Conservation (phyloP, 2,888 invertebrate genomes). For the Synergus laeviventris region DNA sequence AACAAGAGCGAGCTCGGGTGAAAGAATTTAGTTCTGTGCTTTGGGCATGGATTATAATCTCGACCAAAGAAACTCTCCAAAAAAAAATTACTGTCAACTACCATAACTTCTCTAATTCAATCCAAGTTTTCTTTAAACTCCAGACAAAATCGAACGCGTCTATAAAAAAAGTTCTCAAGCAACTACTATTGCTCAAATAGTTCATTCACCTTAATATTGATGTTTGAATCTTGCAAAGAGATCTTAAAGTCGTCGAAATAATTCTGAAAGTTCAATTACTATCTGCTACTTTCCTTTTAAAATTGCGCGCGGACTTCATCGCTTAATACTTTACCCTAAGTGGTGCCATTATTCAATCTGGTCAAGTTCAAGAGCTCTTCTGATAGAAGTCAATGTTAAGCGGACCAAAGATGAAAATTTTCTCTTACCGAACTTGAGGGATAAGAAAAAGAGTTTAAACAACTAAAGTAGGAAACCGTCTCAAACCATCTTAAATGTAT, state of each 20-base stretch:
- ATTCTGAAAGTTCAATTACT: too few species aligned
- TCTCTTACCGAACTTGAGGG: background rate
- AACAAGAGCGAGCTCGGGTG: background rate
- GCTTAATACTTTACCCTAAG: constrained; percentile 28
- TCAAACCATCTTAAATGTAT: too few species aligned
- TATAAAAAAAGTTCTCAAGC: too few species aligned
- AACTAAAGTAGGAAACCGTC: too few species aligned
- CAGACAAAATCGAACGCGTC: too few species aligned
- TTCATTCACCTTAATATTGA: too few species aligned
- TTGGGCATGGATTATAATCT: background rate
- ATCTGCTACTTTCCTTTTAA: background rate
- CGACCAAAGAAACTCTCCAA: background rate
- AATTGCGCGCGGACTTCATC: constrained; percentile 22
- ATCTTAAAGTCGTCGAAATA: too few species aligned
- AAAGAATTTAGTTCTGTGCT: background rate
- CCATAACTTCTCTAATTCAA: constrained; percentile 6
- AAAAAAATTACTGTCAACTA: constrained; percentile 3
- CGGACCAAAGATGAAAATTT: background rate
- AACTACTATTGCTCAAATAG: too few species aligned
- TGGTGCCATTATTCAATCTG: constrained; percentile 29
- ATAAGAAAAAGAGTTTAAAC: background rate
- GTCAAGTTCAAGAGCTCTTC: constrained; percentile 36
- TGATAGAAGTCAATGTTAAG: constrained; percentile 11
- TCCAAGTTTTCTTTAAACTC: too few species aligned
- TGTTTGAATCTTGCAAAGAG: too few species aligned